Conservation (phyloP, 2,797 vertebrate genomes). For the Champsocephalus gunnari region DNA sequence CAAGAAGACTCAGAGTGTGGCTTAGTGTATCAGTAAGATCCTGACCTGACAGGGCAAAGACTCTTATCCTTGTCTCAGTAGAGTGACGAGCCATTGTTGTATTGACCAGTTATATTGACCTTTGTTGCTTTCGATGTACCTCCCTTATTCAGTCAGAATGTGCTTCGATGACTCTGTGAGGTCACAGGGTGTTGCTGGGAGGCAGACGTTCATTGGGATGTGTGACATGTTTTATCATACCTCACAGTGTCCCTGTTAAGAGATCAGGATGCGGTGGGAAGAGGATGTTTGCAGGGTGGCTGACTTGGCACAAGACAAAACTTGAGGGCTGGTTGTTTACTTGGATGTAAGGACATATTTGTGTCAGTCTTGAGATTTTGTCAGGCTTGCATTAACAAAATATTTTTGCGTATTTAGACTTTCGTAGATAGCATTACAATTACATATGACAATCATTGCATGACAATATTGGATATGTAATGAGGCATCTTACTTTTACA, state of each 20-base stretch:
- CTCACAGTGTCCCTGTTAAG: constrained; percentile 25
- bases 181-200: neutral
- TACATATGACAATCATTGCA: too few species aligned
- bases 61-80: constrained; percentile 39
- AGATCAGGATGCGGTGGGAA: constrained; percentile 52
- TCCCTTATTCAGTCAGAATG: neutral
- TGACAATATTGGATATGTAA: neutral
- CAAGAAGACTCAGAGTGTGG: constrained; percentile 36
- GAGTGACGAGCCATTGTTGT: constrained; percentile 43
- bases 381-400: neutral
- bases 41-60: constrained; percentile 59
- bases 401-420: too few species aligned
- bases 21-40: constrained; percentile 33
- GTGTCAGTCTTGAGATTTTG: neutral
- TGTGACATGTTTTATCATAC: constrained; percentile 23
- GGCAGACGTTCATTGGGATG: constrained; percentile 19
- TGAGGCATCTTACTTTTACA: neutral
- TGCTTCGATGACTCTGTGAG: constrained; percentile 1
- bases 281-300: constrained; percentile 61
- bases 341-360: neutral
- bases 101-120: constrained; percentile 57
- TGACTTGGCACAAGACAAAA: constrained; percentile 43
- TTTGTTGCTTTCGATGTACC: constrained; percentile 17
- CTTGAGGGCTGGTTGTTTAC: constrained; percentile 17
- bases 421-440: too few species aligned